Evolutionary conservation across 2,888 invertebrate species (phyloP), one percentile per base, ranked within the genome.

Genomic region (Blera fallax): DNA sequence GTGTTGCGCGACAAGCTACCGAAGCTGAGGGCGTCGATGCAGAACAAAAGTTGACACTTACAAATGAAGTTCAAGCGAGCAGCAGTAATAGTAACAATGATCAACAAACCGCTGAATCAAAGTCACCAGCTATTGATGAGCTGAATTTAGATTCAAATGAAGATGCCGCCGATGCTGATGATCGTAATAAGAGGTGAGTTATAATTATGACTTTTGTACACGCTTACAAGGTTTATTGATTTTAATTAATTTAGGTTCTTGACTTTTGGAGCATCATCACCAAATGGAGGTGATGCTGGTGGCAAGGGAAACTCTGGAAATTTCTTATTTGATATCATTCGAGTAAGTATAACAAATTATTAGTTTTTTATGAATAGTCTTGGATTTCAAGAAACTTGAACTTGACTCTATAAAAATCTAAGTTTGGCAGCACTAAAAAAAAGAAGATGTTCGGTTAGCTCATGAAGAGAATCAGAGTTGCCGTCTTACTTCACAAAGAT

Each of bases 301-400:
- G 91, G 91, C 76, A 91, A 91, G n/a, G 96, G 95, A 87, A 96
- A 96, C 72, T 96, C 96, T 64, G 97, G 97, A 87, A 97, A 97
- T 93, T 97, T 97, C 94, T 94, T 97, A 88, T 97, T 97, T 92
- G 97, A 97, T 92, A 95, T 97, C 91, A 96, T 97, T 92, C 94
- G 97, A 94, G 97, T 97, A 93, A 96, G 96, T 94, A 72, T 8
- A 4, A 34, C 1, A 14, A 14, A 32, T 14, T n/a, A 24, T 1
- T 27, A 3, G 2, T 24, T 24, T 24, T 24, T 24, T 24, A n/a
- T n/a, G n/a, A n/a, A n/a, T n/a, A n/a, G n/a, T n/a, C n/a, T n/a
- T n/a, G n/a, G n/a, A n/a, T n/a, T n/a, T n/a, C n/a, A n/a, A n/a
- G n/a, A n/a, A n/a, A n/a, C n/a, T n/a, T n/a, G n/a, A n/a, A n/a